Percentiles rank a stretch among this genome's conserved stretches.
Evolutionary conservation across 2,888 invertebrate genomes (phyloP).

Genomic region (Apotomis capreana): DNA sequence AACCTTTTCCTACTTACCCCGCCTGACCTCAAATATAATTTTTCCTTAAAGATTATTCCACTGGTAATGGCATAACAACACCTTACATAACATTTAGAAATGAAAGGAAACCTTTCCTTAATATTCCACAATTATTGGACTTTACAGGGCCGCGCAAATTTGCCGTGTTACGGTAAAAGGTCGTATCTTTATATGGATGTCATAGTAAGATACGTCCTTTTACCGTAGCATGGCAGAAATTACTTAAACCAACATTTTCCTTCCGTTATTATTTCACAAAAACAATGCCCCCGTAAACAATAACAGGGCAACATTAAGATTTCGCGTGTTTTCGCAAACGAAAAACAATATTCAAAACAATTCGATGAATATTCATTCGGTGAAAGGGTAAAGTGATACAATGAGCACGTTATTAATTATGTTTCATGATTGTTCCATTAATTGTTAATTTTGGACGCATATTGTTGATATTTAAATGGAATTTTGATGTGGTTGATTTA

Average conservation of each 20-base stretch:
- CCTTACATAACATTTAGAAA: neutral
- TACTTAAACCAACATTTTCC: constrained; percentile 16
- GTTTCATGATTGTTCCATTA: constrained; percentile 39
- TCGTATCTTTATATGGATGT: too few species aligned
- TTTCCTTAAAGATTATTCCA: too few species aligned
- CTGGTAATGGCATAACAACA: too few species aligned
- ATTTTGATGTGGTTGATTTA: constrained; percentile 35
- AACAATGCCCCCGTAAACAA: constrained; percentile 34
- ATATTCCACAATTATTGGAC: neutral
- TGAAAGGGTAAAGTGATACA: constrained; percentile 36
- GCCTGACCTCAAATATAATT: too few species aligned
- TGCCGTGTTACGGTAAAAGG: too few species aligned
- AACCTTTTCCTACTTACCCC: neutral
- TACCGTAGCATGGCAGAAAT: neutral
- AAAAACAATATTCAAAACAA: constrained; percentile 52
- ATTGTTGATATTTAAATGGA: constrained; percentile 37
- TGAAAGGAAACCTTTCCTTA: neutral
- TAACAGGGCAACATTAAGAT: constrained; percentile 30
- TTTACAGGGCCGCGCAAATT: neutral
- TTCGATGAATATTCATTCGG: constrained; percentile 63
- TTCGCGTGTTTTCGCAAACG: constrained; percentile 43
- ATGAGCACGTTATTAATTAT: constrained; percentile 42
- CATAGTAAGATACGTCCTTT: too few species aligned
- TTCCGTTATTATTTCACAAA: constrained; percentile 22
- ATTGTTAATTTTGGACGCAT: constrained; percentile 35